Conservation (phyloP, 2,888 invertebrate species). For the Ormyrus thymus region DNA sequence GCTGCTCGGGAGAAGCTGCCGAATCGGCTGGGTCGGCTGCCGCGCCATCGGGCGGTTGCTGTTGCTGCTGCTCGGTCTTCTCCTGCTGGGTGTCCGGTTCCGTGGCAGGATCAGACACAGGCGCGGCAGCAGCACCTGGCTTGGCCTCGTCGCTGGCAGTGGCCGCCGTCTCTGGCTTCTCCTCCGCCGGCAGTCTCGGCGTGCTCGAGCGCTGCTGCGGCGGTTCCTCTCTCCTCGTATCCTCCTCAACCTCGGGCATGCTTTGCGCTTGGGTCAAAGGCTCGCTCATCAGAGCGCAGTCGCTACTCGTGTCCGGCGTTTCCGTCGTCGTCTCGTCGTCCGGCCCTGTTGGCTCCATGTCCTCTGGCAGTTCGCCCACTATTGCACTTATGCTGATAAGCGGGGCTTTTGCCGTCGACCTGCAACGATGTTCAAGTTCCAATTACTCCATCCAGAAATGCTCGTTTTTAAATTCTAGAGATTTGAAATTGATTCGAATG, state of each 20-base stretch:
- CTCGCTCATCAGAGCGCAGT: conserved; percentile 53
- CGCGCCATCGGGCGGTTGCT: neutral
- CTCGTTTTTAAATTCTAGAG: too few relatives aligned
- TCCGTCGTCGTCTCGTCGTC: conserved; percentile 50
- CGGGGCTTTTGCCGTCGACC: conserved; percentile 76
- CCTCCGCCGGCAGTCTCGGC: conserved; percentile 37
- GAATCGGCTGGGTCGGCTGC: neutral
- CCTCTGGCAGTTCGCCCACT: conserved; percentile 77
- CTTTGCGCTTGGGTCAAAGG: conserved; percentile 49
- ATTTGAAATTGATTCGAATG: too few relatives aligned
- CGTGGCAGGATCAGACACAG: conserved; percentile 70
- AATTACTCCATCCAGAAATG: too few relatives aligned
- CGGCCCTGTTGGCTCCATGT: conserved; percentile 43
- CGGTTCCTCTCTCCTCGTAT: conserved; percentile 37
- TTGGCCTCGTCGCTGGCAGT: conserved; percentile 61
- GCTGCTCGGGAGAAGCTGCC: conserved; percentile 65
- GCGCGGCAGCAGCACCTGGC: conserved; percentile 65
- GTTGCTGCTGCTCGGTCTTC: conserved; percentile 57
- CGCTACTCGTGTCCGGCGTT: conserved; percentile 52
- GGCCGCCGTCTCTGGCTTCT: conserved; percentile 62
- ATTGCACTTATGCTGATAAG: conserved; percentile 86
- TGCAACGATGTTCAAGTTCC: neutral
- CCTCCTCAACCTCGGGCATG: conserved; percentile 50
- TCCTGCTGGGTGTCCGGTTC: conserved; percentile 72
- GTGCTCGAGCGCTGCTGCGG: conserved; percentile 24